Evolutionary conservation across 2,888 invertebrate species (phyloP), one percentile per base, ranked within the genome.

Genomic region (Acholoe squamosa): DNA sequence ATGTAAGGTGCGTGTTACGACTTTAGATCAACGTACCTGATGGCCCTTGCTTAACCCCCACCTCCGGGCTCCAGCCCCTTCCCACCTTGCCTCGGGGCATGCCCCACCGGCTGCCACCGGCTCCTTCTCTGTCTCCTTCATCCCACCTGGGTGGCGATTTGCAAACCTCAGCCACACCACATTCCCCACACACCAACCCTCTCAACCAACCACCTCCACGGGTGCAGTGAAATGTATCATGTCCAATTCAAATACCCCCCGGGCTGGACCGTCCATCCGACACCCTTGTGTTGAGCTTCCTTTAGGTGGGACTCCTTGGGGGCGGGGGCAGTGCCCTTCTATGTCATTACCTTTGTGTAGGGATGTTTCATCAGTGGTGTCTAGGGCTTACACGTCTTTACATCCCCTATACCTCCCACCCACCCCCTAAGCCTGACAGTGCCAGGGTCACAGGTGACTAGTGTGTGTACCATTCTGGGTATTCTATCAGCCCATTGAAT

Each of bases 141-240:
- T n/a, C 31, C 12, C 80, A 33, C 80, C 80, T 80, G 34, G 25
- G 19, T 28, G 25, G 31, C 7, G 76, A 16, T n/a, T 22, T 43
- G 0, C 34, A 1, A 34, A 16, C 34, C 80, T 19, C 14, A 19
- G 16, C 22, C 33, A 14, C 34, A 80, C 80, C 80, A 34, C 80
- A 33, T 10, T 3, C 71, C 43, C 43, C 22, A 33, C 80, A 80
- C 80, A 34, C 80, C 80, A 43, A 43, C 5, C 80, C 80, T 80
- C 80, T 3, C 1, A 7, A n/a, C 28, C 43, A 84, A 31, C 19
- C 31, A 86, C 86, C 86, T 86, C 52, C 7, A 51, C 33, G 56
- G 86, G 86, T 86, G 86, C 86, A 86, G 52, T 86, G 54, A 86
- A 28, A 86, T 86, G 86, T 86, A 86, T 86, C 86, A 86, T 86